phyloP scores from a whole-genome alignment of 2,888 invertebrate genomes.

The Ichneumoninae sp. region DNA sequence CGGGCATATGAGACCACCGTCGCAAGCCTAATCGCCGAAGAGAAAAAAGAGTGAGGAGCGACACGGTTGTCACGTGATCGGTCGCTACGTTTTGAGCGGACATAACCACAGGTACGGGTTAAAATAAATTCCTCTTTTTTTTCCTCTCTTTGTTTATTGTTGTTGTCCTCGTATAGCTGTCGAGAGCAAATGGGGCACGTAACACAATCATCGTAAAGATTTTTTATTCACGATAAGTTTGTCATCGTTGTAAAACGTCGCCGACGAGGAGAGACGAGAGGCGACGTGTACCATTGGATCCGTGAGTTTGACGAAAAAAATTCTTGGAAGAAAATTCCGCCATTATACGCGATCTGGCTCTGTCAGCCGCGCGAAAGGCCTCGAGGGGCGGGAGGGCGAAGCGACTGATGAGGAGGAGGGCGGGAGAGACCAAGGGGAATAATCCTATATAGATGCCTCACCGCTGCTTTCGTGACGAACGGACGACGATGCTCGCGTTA shows the following conservation, averaged over 20 bases:
- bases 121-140: constrained; percentile 45
- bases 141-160: constrained; percentile 1
- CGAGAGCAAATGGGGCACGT: constrained; percentile 65
- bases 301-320: constrained; percentile 76
- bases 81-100: constrained; percentile 90
- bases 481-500: constrained; percentile 16
- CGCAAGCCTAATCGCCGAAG: constrained; percentile 12
- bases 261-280: constrained; percentile 70
- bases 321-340: constrained; percentile 68
- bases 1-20: too few relatives aligned
- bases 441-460: constrained; percentile 38
- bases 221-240: constrained; percentile 64
- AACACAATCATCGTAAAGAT: constrained; percentile 60
- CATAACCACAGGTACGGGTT: constrained; percentile 88
- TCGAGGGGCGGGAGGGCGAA: background rate
- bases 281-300: constrained; percentile 68
- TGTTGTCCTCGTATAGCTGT: constrained; percentile 23
- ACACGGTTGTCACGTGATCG: constrained; percentile 87
- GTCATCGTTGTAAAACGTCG: constrained; percentile 41
- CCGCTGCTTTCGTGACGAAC: background rate
- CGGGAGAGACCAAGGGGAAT: constrained; percentile 22
- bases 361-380: constrained; percentile 21
- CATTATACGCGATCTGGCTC: constrained; percentile 68
- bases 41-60: constrained; percentile 67
- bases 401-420: background rate